These are phyloP conservation scores for Cheirogaleus major DNA, from an alignment of 2,797 vertebrate genomes.

Conservation along the genomic window DNA sequence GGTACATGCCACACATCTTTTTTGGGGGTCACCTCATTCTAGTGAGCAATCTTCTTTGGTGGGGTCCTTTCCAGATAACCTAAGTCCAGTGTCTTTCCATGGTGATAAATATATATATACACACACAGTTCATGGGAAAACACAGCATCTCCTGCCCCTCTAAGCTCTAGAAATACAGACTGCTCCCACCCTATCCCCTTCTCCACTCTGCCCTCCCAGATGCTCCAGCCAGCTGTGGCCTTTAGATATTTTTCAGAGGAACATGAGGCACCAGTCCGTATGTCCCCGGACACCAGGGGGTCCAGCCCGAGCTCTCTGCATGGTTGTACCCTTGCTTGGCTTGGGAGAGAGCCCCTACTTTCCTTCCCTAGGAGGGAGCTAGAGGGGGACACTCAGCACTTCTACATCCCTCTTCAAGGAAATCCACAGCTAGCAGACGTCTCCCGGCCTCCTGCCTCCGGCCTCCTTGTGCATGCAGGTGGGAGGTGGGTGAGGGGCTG, in stretches of 20 bases:
- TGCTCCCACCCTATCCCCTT: not conserved
- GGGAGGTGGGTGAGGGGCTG: not conserved
- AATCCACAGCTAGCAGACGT: not conserved
- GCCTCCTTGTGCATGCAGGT: not conserved
- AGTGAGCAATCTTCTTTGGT: not conserved
- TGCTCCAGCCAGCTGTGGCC: not conserved
- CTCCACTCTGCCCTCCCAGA: not conserved
- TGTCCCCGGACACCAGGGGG: not conserved
- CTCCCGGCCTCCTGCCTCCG: not conserved
- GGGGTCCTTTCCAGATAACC: not conserved
- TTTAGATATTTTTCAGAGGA: not conserved
- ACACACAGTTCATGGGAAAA: not conserved
- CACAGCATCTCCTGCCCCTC: not conserved
- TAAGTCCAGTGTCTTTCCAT: not conserved
- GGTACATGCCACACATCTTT: fast-evolving
- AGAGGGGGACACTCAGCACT: not conserved
- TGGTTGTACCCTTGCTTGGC: not conserved
- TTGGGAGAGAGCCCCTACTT: not conserved
- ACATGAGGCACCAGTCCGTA: not conserved
- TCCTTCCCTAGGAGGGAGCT: not conserved
- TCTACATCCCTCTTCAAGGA: not conserved
- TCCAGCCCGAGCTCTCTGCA: not conserved
- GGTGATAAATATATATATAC: too few species aligned
- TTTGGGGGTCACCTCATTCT: not conserved
- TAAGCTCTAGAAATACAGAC: not conserved